Percentiles rank a stretch among this genome's conserved stretches.
These are phyloP conservation scores for Lycia hirtaria DNA, from an alignment of 2,888 invertebrate genomes.

Conservation along the genomic window DNA sequence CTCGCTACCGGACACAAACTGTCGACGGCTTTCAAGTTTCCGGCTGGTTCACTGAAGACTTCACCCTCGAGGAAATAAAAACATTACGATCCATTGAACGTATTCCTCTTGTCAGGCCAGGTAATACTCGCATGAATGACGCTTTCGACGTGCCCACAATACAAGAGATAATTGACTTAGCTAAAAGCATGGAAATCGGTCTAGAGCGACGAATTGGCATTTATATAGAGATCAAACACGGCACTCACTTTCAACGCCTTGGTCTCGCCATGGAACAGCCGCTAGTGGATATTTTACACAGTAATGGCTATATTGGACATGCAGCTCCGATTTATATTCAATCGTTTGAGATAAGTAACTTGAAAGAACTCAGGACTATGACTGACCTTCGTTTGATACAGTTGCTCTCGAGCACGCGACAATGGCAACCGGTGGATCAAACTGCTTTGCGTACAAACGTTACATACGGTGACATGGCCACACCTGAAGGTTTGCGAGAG, in stretches of 20 bases:
- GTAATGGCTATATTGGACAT: slow-evolving; percentile 64
- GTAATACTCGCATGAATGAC: slow-evolving; percentile 70
- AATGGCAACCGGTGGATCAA: slow-evolving; percentile 68
- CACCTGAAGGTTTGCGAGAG: slow-evolving; percentile 66
- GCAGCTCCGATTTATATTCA: slow-evolving; percentile 72
- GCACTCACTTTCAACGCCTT: slow-evolving; percentile 67
- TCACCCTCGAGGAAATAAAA: slow-evolving; percentile 75
- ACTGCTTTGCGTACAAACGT: slow-evolving; percentile 55
- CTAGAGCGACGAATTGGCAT: slow-evolving; percentile 67
- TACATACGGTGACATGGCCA: slow-evolving; percentile 73
- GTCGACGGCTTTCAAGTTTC: slow-evolving; percentile 62
- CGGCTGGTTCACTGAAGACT: slow-evolving; percentile 80
- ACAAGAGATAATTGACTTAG: slow-evolving; percentile 75
- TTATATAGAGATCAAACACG: slow-evolving; percentile 77
- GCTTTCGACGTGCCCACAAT: slow-evolving; percentile 69
- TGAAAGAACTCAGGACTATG: slow-evolving; percentile 67
- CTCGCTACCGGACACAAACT: slow-evolving; percentile 64
- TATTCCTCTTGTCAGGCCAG: slow-evolving; percentile 68
- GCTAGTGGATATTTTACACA: slow-evolving; percentile 67
- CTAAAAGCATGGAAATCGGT: slow-evolving; percentile 68
- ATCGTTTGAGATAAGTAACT: slow-evolving; percentile 75
- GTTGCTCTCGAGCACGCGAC: slow-evolving; percentile 50
- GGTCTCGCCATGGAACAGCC: slow-evolving; percentile 69
- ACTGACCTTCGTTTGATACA: slow-evolving; percentile 71
- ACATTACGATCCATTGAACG: slow-evolving; percentile 70